Percentiles rank a stretch among this genome's conserved stretches.
Conservation (phyloP, 2,888 invertebrate species). For the Plebejus argus region DNA sequence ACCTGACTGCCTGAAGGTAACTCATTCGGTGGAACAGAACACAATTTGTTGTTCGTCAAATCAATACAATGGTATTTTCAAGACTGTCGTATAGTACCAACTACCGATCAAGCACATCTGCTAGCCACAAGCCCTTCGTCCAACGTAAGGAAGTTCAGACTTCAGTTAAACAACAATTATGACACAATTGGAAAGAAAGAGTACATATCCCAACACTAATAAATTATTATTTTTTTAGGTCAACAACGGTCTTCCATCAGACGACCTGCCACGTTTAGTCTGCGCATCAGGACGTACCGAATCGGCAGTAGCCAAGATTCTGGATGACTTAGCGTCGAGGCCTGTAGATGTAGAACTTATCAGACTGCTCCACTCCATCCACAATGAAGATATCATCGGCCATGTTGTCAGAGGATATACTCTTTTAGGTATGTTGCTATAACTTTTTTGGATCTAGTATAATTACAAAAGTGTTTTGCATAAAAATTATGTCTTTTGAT, state of each 20-base stretch:
- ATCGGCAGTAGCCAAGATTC: constrained; percentile 84
- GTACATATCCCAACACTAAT: too few species aligned
- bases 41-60: too few species aligned
- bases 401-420: constrained; percentile 90
- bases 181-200: too few species aligned
- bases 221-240: constrained; percentile 60
- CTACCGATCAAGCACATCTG: too few species aligned
- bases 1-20: too few species aligned
- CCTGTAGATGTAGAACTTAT: constrained; percentile 83
- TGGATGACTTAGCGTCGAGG: constrained; percentile 82
- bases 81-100: too few species aligned
- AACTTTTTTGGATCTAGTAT: neutral
- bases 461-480: neutral
- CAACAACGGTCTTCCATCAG: constrained; percentile 82
- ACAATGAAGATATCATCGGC: constrained; percentile 79
- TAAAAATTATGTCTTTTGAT: neutral
- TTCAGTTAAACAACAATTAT: too few species aligned
- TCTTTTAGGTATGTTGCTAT: constrained; percentile 65
- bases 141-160: too few species aligned
- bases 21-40: too few species aligned
- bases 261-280: constrained; percentile 86
- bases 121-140: too few species aligned
- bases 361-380: constrained; percentile 81
- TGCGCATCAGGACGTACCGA: constrained; percentile 90
- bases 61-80: too few species aligned